Evolutionary conservation across 2,888 invertebrate genomes (phyloP).

Genomic region (Limnephilus rhombicus): DNA sequence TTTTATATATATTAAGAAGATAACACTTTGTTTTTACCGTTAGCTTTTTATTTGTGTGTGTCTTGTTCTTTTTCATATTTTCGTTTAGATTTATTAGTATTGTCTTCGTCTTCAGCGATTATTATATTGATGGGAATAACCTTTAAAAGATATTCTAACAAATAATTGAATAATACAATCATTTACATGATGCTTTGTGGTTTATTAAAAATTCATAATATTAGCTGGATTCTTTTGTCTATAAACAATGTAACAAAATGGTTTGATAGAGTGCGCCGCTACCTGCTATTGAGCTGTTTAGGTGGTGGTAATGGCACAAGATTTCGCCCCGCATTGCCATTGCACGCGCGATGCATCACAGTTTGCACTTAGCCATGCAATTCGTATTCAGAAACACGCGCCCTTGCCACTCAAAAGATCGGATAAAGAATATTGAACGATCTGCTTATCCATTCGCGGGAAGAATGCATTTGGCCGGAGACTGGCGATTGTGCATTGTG

Average conservation of each 20-base stretch:
- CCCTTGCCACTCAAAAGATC: background rate
- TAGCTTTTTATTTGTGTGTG: too few species aligned
- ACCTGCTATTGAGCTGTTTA: too few species aligned
- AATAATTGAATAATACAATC: too few species aligned
- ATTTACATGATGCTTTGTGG: too few species aligned
- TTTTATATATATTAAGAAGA: too few species aligned
- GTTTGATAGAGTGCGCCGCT: background rate
- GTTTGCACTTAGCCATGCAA: background rate
- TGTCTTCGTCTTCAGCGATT: too few species aligned
- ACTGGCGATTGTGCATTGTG: background rate
- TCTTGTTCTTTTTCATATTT: too few species aligned
- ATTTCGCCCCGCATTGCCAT: background rate
- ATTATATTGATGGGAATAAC: too few species aligned
- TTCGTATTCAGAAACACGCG: background rate
- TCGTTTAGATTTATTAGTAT: too few species aligned
- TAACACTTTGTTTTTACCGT: too few species aligned
- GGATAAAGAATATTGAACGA: slow-evolving; percentile 24
- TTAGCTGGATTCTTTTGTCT: background rate
- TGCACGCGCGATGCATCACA: background rate
- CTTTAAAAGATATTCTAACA: too few species aligned
- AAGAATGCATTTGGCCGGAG: slow-evolving; percentile 11
- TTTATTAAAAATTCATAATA: too few species aligned
- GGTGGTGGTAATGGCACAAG: background rate
- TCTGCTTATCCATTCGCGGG: slow-evolving; percentile 12
- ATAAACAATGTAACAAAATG: background rate